Base-by-base conservation (phyloP, 2,113 vertebrate genomes). In the Actinemys pallida region DNA sequence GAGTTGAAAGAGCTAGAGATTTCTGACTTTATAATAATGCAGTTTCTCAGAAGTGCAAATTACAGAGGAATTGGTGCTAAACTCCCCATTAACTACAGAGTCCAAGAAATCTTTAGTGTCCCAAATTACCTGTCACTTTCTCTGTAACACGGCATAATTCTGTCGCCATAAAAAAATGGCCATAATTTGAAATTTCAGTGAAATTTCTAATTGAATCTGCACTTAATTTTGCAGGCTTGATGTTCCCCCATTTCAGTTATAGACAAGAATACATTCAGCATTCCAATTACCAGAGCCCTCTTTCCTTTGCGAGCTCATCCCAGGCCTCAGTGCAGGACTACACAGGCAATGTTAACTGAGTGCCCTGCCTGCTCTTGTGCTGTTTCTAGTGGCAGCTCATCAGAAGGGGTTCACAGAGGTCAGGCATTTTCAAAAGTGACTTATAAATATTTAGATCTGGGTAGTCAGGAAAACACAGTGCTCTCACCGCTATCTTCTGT, bases 61-160 rank as follows among this genome's bases (percentile, higher is more conserved):
- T 98, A 98, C 96, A 78, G 92, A 96, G 97, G 98, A 97, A 98
- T 98, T 98, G 98, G 98, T 98, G 98, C 98, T 98, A 98, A 98
- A 98, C 98, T 98, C 98, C 97, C 98, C 96, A 98, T 98, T 98
- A 98, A 97, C 98, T 97, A 94, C 39, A 88, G 97, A 98, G 98
- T 98, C 98, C 39, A 16, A 98, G 97, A 97, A 98, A 97, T 84
- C 97, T 97, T 98, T 96, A 17, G 95, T 97, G 97, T 98, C 96
- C 97, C 97, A 98, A 98, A 98, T 98, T 98, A 98, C 98, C 98
- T 98, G 98, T 98, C 98, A 98, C 98, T 97, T 98, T 94, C 97
- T 95, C 93, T 62, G 79, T 14, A 83, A 97, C 5, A 20, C 42
- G 19, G 96, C 96, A 89, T 98, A 98, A 98, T 98, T 98, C 96